Percentiles rank a stretch among this genome's conserved stretches.
phyloP scores from a whole-genome alignment of 2,797 vertebrate genomes.

The Sitta carolinensis region DNA sequence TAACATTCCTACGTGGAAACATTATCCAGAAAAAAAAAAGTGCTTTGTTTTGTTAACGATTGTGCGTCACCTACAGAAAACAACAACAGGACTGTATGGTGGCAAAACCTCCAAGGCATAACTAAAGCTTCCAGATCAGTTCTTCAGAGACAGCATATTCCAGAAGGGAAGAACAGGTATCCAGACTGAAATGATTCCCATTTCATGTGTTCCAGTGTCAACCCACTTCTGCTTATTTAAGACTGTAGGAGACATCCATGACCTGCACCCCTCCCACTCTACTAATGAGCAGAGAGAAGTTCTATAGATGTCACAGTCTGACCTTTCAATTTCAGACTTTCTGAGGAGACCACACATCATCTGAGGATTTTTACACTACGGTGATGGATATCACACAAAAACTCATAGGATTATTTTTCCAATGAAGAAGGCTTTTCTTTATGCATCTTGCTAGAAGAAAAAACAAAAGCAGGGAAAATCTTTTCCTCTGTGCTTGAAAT shows the following conservation, averaged over 20 bases:
- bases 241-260: neutral
- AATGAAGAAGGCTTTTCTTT: neutral
- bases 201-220: neutral
- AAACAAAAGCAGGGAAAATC: neutral
- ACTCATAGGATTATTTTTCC: neutral
- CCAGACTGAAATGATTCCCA: neutral
- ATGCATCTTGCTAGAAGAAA: neutral
- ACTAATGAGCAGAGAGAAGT: neutral
- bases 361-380: neutral
- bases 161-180: neutral
- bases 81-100: neutral
- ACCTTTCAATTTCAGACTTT: neutral
- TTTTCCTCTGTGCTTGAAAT: neutral
- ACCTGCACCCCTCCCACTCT: neutral
- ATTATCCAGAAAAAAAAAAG: slow-evolving; percentile 11
- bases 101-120: neutral
- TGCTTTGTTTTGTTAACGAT: slow-evolving; percentile 33
- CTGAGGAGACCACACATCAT: neutral
- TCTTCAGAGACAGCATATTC: neutral
- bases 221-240: neutral
- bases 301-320: neutral
- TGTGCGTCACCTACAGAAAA: neutral
- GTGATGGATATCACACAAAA: neutral
- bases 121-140: neutral
- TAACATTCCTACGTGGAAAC: slow-evolving; percentile 32